Evolutionary conservation across 2,113 vertebrate genomes (phyloP), one percentile per base, ranked within the genome.

Genomic region (Ramphastos sulfuratus): DNA sequence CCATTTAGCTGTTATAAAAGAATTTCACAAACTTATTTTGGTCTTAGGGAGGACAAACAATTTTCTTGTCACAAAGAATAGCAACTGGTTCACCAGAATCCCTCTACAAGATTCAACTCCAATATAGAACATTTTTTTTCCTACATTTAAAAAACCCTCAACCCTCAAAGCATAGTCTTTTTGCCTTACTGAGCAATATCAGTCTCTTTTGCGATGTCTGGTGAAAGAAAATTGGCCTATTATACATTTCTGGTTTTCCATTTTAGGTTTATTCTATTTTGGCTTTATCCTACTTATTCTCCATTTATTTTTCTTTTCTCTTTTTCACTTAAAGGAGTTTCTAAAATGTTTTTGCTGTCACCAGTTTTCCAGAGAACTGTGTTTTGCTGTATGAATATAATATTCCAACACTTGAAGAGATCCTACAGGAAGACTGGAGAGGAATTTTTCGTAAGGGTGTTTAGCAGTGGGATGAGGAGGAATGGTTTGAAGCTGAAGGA

Each of bases 81-180:
- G 15, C 3, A 33, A 6, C 18, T 1, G 0, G 1, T 19, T 44
- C 7, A 14, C 15, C 27, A n/a, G 44, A 70, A 67, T 11, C 1
- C 7, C 4, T 33, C 9, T 31, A 7, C 42, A 23, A 71, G 9
- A 42, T 74, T 84, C 8, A 9, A 15, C 8, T 71, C 10, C 15
- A 59, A 6, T 20, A 11, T 10, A 46, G n/a, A 79, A 5, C 4
- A 76, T 37, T 7, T 3, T 2, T 23, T 23, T 33, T 65, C 78
- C 20, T 27, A 4, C 10, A 7, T 67, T 55, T 31, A 56, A 20
- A 48, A 77, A 15, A 31, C 69, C 39, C 5, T 21, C 15, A 66
- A 59, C 13, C 6, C 30, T 74, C 12, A 60, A 82, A 39, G 8
- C 9, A 30, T 24, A 15, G 6, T 66, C 4, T 35, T 13, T 54